Conservation (phyloP, 2,888 invertebrate species). For the Oscheius sp. region DNA sequence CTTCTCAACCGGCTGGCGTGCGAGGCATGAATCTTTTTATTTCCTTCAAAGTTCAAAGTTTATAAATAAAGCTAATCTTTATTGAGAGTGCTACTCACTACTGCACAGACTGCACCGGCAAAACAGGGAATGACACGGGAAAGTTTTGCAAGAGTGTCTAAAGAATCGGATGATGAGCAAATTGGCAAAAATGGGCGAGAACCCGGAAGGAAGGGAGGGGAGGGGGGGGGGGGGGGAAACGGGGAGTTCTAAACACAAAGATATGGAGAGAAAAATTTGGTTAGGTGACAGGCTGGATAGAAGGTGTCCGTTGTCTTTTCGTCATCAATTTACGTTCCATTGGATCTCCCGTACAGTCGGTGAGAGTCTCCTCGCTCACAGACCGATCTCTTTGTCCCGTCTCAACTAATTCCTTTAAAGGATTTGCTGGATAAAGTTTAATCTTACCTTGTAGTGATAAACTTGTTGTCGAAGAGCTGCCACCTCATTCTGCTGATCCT, state of each 20-base stretch:
- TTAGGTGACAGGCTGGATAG: slow-evolving; percentile 49
- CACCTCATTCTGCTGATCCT: slow-evolving; percentile 65
- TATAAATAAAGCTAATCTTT: slow-evolving; percentile 23
- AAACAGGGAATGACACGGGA: slow-evolving; percentile 18
- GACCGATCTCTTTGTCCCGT: slow-evolving; percentile 54
- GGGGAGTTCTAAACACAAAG: slow-evolving; percentile 1
- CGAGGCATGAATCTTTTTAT: background rate
- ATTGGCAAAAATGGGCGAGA: slow-evolving; percentile 23
- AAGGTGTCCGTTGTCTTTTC: slow-evolving; percentile 46
- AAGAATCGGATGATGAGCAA: slow-evolving; percentile 11
- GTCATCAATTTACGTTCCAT: slow-evolving; percentile 48
- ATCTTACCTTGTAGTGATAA: slow-evolving; percentile 52
- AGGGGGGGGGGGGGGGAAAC: background rate
- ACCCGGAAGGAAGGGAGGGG: slow-evolving; percentile 14
- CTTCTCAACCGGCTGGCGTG: slow-evolving; percentile 14
- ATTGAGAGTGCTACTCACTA: slow-evolving; percentile 15
- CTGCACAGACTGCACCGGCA: slow-evolving; percentile 29
- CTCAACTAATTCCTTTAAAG: slow-evolving; percentile 50
- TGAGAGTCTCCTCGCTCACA: slow-evolving; percentile 65
- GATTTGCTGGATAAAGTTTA: background rate
- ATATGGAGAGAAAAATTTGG: slow-evolving; percentile 18
- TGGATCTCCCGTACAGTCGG: slow-evolving; percentile 43
- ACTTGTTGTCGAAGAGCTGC: slow-evolving; percentile 58
- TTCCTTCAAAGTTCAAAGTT: background rate
- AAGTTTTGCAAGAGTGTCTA: background rate